Base-by-base conservation (phyloP, 2,797 vertebrate species). In the Platyrinchus mystaceus region DNA sequence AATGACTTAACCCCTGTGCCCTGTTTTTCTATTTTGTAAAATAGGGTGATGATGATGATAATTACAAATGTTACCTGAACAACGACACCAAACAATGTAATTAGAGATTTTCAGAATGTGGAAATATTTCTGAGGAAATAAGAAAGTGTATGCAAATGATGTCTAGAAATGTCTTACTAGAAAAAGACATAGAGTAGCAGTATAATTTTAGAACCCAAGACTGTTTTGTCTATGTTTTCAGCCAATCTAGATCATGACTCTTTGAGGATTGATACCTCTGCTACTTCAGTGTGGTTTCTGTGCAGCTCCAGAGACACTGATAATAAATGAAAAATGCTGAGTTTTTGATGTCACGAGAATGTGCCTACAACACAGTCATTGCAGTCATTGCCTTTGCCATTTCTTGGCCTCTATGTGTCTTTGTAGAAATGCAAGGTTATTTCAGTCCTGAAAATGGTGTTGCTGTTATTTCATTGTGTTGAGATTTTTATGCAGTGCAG, bases 401-500 rank as follows among this genome's bases (percentile, higher is more conserved):
- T 82, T 66, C 50, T 64, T 75, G 56, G 19, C 41, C 21, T 64
- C 1, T 44, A 7, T 4, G 14, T 26, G 36, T 64, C 53, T 74
- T 53, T 71, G 55, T 76, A 60, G 77, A 91, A 92, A 90, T 62
- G 67, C 84, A 78, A 96, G 81, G 44, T 79, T 76, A 78, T 96
- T 96, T 90, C 66, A 52, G 39, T 60, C n/a, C 77, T 86, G 84
- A 60, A 89, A 95, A 92, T 66, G 50, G 23, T 82, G 62, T 55
- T 94, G 44, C 69, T 88, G 64, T 88, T 80, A 55, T 67, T 94
- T 87, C 39, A 9, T 73, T 92, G 63, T 82, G 36, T 55, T 63
- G 75, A 67, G 64, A 5, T 90, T 95, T 95, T 91, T 79, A 62
- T 69, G 90, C 94, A 95, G 44, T 62, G 82, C 34, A 75, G 84